Evolutionary conservation across 30 jellyfish, hydroid and myxozoan species (phyloP).

Genomic region (Mastigias papua): DNA sequence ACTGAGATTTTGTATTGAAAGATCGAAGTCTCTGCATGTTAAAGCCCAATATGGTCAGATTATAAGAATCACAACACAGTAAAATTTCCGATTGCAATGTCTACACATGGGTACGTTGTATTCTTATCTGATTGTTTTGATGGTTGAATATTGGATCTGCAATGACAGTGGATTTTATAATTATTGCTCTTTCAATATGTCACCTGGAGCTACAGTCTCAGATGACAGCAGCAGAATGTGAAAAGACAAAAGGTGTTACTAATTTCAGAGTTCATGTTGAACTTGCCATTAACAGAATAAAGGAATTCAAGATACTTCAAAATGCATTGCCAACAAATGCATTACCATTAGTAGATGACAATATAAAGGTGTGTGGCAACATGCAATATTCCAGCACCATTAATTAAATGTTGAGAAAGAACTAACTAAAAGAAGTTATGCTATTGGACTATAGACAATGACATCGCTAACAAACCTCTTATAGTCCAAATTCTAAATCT

Average conservation of each 20-base stretch:
- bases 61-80: slow-evolving; percentile 62
- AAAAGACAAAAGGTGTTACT: slow-evolving; percentile 9
- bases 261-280: not conserved
- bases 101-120: slow-evolving; percentile 45
- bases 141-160: slow-evolving; percentile 62
- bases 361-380: slow-evolving; percentile 2
- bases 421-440: not conserved
- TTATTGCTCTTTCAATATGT: slow-evolving; percentile 23
- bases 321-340: slow-evolving; percentile 4
- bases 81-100: slow-evolving; percentile 54
- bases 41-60: slow-evolving; percentile 79
- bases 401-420: not conserved
- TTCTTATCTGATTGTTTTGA: slow-evolving; percentile 66
- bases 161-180: slow-evolving; percentile 63
- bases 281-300: not conserved
- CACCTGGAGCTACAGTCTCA: slow-evolving; percentile 48
- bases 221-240: slow-evolving; percentile 23
- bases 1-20: slow-evolving; percentile 51
- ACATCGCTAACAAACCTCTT: too few relatives aligned
- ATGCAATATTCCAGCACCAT: slow-evolving; percentile 6
- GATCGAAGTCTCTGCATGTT: slow-evolving; percentile 61
- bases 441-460: too few relatives aligned
- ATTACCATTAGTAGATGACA: not conserved
- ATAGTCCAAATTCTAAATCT: too few relatives aligned
- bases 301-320: slow-evolving; percentile 10